Conservation (phyloP, 2,888 invertebrate genomes). For the Dione juno region DNA sequence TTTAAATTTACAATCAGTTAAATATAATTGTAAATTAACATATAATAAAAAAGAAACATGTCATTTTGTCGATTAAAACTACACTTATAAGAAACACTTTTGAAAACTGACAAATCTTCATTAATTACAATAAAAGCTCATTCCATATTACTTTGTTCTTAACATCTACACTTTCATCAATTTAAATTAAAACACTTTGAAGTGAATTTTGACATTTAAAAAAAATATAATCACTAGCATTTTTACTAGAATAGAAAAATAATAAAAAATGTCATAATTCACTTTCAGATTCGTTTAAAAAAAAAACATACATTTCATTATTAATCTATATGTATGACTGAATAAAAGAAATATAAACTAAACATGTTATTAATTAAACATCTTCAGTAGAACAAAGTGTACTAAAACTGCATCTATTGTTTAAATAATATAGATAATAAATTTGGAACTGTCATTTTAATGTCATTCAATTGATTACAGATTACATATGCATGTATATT, state of each 20-base stretch:
- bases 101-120: not conserved
- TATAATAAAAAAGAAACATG: not conserved
- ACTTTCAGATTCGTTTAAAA: not conserved
- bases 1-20: not conserved
- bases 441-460: not conserved
- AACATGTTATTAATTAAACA: not conserved
- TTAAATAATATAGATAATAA: not conserved
- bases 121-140: slow-evolving; percentile 12
- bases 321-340: slow-evolving; percentile 9
- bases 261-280: slow-evolving; percentile 11
- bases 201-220: slow-evolving; percentile 12
- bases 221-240: slow-evolving; percentile 8
- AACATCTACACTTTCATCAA: not conserved
- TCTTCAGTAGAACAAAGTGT: slow-evolving; percentile 6
- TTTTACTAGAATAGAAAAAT: slow-evolving; percentile 11
- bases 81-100: not conserved
- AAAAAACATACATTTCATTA: not conserved
- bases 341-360: not conserved
- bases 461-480: not conserved
- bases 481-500: not conserved
- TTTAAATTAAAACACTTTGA: not conserved
- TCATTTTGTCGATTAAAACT: not conserved
- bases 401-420: not conserved
- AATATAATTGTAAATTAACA: not conserved
- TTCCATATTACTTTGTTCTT: slow-evolving; percentile 19